A percentile compares a stretch with the other conserved stretches of the same genome.
phyloP scores from a whole-genome alignment of 2,797 vertebrate genomes.

The Prunella strophiata region DNA sequence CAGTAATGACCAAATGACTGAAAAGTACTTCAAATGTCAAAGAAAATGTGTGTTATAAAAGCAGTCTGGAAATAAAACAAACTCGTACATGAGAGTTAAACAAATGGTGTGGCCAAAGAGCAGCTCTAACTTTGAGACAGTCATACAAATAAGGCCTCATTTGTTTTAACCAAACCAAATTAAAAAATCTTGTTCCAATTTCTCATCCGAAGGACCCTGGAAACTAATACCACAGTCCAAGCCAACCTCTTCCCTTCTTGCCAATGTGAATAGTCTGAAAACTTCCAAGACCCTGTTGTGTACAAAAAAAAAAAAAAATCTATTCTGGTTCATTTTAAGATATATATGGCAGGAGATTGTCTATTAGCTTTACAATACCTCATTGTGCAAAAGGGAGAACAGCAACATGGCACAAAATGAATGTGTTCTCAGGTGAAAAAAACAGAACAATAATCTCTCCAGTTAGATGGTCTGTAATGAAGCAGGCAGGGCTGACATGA shows the following conservation, averaged over 20 bases:
- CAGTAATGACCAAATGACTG: not conserved
- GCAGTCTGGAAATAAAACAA: not conserved
- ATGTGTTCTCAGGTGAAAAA: not conserved
- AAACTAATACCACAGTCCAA: not conserved
- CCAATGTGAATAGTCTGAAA: not conserved
- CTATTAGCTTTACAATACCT: not conserved
- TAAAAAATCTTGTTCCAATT: not conserved
- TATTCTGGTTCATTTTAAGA: not conserved
- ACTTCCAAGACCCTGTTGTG: not conserved
- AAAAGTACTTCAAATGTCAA: not conserved
- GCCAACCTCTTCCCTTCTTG: not conserved
- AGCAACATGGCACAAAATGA: rapidly evolving
- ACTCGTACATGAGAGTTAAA: not conserved
- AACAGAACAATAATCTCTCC: not conserved
- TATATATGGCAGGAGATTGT: not conserved
- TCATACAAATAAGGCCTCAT: not conserved
- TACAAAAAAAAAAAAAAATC: not conserved
- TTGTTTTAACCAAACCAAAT: constrained; percentile 3
- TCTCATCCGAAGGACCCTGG: not conserved
- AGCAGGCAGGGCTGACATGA: not conserved
- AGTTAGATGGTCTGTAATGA: not conserved
- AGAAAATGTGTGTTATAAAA: not conserved
- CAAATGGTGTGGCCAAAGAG: not conserved
- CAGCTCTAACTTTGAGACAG: not conserved
- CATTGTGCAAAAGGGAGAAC: not conserved